Percentiles rank a stretch among this genome's conserved stretches.
phyloP scores from a whole-genome alignment of 2,888 invertebrate species.

The Agrochola litura region DNA sequence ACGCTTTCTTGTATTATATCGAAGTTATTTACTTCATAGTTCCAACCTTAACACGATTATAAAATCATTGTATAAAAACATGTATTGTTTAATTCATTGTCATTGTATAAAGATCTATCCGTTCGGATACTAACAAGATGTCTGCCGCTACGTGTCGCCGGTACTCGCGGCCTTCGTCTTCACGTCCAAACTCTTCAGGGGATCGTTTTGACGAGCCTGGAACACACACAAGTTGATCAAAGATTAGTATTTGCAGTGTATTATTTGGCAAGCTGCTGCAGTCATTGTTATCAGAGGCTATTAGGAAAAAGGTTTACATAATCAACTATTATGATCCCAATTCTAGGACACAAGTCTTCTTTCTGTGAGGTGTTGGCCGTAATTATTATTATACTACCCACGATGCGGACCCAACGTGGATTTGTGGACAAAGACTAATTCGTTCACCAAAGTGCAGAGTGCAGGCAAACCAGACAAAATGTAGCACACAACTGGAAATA shows the following conservation, averaged over 20 bases:
- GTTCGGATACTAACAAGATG: constrained; percentile 79
- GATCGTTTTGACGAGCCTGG: constrained; percentile 92
- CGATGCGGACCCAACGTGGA: background rate
- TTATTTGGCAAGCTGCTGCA: background rate
- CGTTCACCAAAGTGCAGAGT: background rate
- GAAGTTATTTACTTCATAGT: constrained; percentile 36
- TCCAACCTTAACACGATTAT: constrained; percentile 64
- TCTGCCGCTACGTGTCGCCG: constrained; percentile 80
- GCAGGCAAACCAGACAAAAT: background rate
- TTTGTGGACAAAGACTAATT: background rate
- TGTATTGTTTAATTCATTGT: constrained; percentile 21
- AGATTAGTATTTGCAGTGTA: constrained; percentile 2
- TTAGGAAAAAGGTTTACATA: background rate
- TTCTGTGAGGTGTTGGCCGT: background rate
- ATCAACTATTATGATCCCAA: background rate
- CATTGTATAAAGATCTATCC: constrained; percentile 56
- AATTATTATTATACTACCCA: background rate
- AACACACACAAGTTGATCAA: constrained; percentile 17
- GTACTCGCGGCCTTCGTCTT: constrained; percentile 84
- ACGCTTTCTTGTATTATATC: constrained; percentile 24
- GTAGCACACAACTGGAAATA: background rate
- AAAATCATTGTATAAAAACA: constrained; percentile 62
- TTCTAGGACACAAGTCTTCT: background rate
- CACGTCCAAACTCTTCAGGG: constrained; percentile 92
- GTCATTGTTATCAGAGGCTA: background rate